These are phyloP conservation scores for Coenonympha arcania DNA, from an alignment of 2,888 invertebrate species.

Conservation along the genomic window DNA sequence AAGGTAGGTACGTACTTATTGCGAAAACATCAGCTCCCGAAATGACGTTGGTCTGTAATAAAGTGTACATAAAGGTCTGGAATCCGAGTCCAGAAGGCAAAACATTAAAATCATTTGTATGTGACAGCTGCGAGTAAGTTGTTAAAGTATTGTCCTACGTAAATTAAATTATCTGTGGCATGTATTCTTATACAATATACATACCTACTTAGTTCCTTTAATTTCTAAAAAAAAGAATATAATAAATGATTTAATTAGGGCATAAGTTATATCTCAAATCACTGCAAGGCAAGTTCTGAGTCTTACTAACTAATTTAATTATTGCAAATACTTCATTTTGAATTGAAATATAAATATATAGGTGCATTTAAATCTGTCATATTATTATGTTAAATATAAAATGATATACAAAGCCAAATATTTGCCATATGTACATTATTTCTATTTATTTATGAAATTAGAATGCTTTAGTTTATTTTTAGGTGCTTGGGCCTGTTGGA, in stretches of 20 bases:
- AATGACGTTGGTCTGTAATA: too few species aligned
- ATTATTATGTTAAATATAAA: conserved; percentile 49
- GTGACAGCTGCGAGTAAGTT: too few species aligned
- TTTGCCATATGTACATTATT: conserved; percentile 69
- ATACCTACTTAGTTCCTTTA: conserved; percentile 23
- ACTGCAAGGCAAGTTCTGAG: conserved; percentile 10
- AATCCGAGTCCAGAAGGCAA: too few species aligned
- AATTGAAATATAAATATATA: conserved; percentile 8
- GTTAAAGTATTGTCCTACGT: neutral
- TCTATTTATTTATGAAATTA: conserved; percentile 52
- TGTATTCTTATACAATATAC: conserved; percentile 14
- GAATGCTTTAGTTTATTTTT: conserved; percentile 40
- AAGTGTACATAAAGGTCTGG: too few species aligned
- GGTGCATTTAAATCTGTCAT: conserved; percentile 32
- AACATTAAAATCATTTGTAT: too few species aligned
- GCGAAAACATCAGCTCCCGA: too few species aligned
- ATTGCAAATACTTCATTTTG: conserved; percentile 9
- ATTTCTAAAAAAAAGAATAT: conserved; percentile 15
- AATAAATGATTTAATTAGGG: conserved; percentile 10
- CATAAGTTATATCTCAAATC: conserved; percentile 13
- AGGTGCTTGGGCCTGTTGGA: too few species aligned
- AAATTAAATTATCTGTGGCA: conserved; percentile 18
- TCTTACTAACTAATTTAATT: conserved; percentile 9
- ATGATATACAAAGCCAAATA: conserved; percentile 71
- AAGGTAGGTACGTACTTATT: too few species aligned